These are phyloP conservation scores for Morbakka virulenta DNA, from an alignment of 30 jellyfish, hydroid and myxozoan species.

Conservation along the genomic window DNA sequence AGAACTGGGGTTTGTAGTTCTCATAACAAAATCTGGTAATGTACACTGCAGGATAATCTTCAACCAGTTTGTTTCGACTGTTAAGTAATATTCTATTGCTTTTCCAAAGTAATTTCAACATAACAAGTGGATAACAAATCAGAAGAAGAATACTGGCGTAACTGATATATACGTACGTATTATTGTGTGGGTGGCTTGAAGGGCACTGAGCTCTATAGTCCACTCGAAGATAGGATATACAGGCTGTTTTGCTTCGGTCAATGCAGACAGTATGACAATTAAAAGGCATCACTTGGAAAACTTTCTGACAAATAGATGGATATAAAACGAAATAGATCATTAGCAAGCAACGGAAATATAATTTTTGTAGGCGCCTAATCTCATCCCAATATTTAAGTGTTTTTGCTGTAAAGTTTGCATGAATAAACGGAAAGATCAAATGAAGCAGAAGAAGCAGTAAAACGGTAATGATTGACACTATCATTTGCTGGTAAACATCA, in stretches of 20 bases:
- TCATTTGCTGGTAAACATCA: constrained; percentile 9
- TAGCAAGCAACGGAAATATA: background rate
- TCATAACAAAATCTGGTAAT: constrained; percentile 39
- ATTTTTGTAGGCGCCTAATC: background rate
- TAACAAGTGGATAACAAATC: constrained; percentile 32
- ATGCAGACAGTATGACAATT: constrained; percentile 38
- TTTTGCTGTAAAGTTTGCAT: too few species aligned
- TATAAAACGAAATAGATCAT: constrained; percentile 28
- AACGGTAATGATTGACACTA: constrained; percentile 7
- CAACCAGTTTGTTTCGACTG: background rate
- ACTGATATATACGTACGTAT: background rate
- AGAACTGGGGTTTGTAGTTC: constrained; percentile 14
- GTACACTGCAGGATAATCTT: too few species aligned
- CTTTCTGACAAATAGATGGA: constrained; percentile 7
- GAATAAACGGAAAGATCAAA: background rate
- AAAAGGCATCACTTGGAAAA: constrained; percentile 22
- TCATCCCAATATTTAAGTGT: background rate
- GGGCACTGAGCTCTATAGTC: constrained; percentile 56
- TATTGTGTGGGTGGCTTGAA: background rate
- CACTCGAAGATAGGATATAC: constrained; percentile 40
- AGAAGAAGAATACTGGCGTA: constrained; percentile 29
- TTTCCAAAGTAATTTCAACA: constrained; percentile 11
- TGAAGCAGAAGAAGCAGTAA: background rate
- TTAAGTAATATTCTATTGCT: background rate
- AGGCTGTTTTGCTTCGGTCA: background rate